phyloP scores from a whole-genome alignment of 2,797 vertebrate species.

The Propithecus deckenii region DNA sequence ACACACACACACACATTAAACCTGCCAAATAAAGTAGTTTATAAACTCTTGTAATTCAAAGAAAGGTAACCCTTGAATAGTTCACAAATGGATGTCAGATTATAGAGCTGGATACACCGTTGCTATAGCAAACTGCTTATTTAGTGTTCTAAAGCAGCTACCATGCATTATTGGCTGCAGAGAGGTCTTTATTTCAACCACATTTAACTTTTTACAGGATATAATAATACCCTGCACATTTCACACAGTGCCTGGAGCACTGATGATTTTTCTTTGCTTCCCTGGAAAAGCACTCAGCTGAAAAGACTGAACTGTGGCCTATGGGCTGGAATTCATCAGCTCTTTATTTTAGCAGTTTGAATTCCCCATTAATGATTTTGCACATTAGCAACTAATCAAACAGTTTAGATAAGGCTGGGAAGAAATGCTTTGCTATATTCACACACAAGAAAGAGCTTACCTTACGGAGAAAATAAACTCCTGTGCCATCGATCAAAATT shows the following conservation, averaged over 20 bases:
- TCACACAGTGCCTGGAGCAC: conserved; percentile 64
- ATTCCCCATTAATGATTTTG: conserved; percentile 73
- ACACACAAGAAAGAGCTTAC: conserved; percentile 3
- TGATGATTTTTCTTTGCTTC: conserved; percentile 75
- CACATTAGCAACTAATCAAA: conserved; percentile 79
- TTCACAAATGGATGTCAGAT: conserved; percentile 56
- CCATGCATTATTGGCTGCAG: conserved; percentile 12
- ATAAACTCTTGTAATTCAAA: conserved; percentile 45
- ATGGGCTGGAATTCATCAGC: conserved; percentile 70
- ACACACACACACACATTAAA: not conserved
- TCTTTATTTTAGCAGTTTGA: conserved; percentile 74
- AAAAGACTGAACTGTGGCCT: conserved; percentile 61
- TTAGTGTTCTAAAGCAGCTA: conserved; percentile 64
- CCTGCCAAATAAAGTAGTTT: not conserved
- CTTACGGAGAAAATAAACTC: conserved; percentile 57
- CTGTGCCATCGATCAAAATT: conserved; percentile 70
- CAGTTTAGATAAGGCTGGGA: conserved; percentile 70
- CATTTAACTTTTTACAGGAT: conserved; percentile 76
- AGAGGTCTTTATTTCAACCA: conserved; percentile 71
- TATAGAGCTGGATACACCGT: conserved; percentile 8
- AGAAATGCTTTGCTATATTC: conserved; percentile 44
- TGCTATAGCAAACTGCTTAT: conserved; percentile 68
- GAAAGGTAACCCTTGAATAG: conserved; percentile 57
- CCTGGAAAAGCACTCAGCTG: conserved; percentile 68
- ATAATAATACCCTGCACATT: conserved; percentile 77